A percentile compares a stretch with the other conserved stretches of the same genome.
Evolutionary conservation across 2,888 invertebrate genomes (phyloP).

Genomic region (Xestia ashworthii): DNA sequence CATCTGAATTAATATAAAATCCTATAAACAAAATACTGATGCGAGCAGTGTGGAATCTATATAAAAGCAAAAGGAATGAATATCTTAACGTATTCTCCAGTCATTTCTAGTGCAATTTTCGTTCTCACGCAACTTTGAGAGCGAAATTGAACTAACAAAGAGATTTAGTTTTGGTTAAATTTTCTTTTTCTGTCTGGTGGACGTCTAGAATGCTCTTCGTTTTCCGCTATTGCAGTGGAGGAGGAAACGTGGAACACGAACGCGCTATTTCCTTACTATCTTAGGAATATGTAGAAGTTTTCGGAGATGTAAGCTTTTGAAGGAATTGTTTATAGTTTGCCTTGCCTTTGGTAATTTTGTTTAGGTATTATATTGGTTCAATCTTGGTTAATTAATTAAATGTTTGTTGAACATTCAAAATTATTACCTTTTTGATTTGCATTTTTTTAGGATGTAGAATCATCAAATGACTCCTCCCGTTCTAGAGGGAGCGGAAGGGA

Average conservation of each 20-base stretch:
- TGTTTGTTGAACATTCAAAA: background rate
- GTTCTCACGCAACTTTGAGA: slow-evolving; percentile 55
- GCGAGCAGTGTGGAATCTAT: slow-evolving; percentile 31
- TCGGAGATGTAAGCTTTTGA: slow-evolving; percentile 10
- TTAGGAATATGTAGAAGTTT: slow-evolving; percentile 29
- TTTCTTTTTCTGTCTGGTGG: slow-evolving; percentile 63
- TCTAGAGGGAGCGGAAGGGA: too few relatives aligned
- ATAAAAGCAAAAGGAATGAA: slow-evolving; percentile 25
- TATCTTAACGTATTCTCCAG: slow-evolving; percentile 22
- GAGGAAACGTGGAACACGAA: slow-evolving; percentile 39
- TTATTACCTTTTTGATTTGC: background rate
- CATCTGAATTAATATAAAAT: background rate
- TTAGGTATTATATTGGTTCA: background rate
- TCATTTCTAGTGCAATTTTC: slow-evolving; percentile 56
- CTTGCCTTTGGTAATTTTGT: background rate
- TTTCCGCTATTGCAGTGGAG: slow-evolving; percentile 48
- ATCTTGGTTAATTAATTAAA: background rate
- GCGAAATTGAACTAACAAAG: slow-evolving; percentile 61
- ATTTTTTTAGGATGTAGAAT: too few relatives aligned
- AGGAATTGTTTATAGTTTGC: background rate
- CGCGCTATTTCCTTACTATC: slow-evolving; percentile 39
- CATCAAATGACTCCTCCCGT: too few relatives aligned
- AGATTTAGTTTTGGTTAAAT: slow-evolving; percentile 62
- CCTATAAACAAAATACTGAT: slow-evolving; percentile 39
- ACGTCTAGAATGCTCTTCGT: slow-evolving; percentile 58